Evolutionary conservation across 1,140 invertebrate species (phyloP).

Genomic region (Meloidogyne exigua): DNA sequence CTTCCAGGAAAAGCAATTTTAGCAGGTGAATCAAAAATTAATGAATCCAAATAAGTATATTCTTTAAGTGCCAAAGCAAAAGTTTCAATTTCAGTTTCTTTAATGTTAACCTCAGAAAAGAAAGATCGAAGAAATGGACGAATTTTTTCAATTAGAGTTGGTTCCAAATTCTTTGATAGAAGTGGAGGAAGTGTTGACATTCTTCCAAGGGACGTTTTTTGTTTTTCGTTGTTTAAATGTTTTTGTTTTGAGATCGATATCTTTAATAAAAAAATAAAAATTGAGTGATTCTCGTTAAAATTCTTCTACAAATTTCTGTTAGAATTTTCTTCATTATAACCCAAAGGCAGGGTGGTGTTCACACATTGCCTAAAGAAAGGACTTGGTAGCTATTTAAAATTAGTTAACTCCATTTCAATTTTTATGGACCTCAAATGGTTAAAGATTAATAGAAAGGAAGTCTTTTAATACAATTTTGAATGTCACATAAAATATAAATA

Average conservation of each 20-base stretch:
- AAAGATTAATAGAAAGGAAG: too few relatives aligned
- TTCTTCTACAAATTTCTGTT: too few relatives aligned
- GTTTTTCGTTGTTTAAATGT: background rate
- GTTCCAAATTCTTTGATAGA: background rate
- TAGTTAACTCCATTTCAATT: too few relatives aligned
- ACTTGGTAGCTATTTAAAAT: too few relatives aligned
- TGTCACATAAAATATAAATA: too few relatives aligned
- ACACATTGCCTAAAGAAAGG: too few relatives aligned
- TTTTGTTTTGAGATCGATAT: background rate
- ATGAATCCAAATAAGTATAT: background rate
- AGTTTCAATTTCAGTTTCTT: background rate
- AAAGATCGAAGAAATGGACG: background rate
- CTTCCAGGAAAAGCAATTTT: background rate
- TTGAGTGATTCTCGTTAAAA: too few relatives aligned
- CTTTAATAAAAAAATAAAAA: constrained; percentile 17
- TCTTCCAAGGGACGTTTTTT: background rate
- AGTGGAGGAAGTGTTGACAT: background rate
- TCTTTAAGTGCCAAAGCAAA: background rate
- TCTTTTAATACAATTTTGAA: too few relatives aligned
- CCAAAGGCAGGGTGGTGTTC: too few relatives aligned
- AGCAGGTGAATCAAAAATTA: background rate
- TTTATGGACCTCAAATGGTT: too few relatives aligned
- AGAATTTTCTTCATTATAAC: too few relatives aligned
- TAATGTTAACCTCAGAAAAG: background rate
- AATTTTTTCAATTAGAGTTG: background rate